Evolutionary conservation across 2,888 invertebrate genomes (phyloP).

Genomic region (Papilio demoleus): DNA sequence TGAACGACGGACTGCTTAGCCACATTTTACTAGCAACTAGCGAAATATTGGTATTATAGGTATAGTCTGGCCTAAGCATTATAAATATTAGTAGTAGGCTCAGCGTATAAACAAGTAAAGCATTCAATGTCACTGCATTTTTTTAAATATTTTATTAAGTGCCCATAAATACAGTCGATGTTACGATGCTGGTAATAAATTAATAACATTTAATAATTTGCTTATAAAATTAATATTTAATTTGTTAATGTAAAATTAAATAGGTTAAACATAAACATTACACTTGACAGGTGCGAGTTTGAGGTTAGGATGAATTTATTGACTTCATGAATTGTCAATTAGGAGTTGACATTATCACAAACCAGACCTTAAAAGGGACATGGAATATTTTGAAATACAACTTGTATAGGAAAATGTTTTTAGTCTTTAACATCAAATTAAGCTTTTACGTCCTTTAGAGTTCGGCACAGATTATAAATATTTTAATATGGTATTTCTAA

Average conservation of each 20-base stretch:
- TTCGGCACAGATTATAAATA: not conserved
- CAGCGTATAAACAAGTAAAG: too few species aligned
- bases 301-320: conserved; percentile 24
- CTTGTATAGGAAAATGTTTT: conserved; percentile 15
- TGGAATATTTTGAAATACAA: conserved; percentile 8
- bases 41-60: too few species aligned
- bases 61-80: too few species aligned
- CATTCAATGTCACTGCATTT: not conserved
- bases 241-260: conserved; percentile 3
- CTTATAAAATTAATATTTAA: conserved; percentile 1
- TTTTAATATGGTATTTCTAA: not conserved
- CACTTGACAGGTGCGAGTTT: not conserved
- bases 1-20: too few species aligned
- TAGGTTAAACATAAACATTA: not conserved
- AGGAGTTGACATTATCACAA: conserved; percentile 27
- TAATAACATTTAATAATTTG: conserved; percentile 8
- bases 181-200: not conserved
- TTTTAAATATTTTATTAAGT: too few species aligned
- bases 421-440: conserved; percentile 2
- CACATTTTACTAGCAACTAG: too few species aligned
- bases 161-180: too few species aligned
- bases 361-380: conserved; percentile 21
- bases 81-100: too few species aligned
- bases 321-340: conserved; percentile 21
- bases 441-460: not conserved